Conservation (phyloP, 2,888 invertebrate genomes). For the Stegophylla sp. region DNA sequence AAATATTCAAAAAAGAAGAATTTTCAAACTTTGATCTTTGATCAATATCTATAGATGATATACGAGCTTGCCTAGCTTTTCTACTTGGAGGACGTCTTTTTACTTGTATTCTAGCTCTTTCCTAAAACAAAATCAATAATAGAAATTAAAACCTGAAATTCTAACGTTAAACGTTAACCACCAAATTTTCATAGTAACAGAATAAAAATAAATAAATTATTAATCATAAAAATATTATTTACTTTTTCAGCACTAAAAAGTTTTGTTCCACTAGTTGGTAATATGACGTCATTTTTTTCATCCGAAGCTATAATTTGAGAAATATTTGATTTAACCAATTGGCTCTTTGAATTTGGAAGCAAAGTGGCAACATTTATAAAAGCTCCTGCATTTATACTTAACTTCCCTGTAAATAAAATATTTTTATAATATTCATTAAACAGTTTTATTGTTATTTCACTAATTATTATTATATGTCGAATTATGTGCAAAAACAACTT, state of each 20-base stretch:
- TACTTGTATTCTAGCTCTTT: conserved; percentile 49
- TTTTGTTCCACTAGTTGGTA: conserved; percentile 31
- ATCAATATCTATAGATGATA: conserved; percentile 32
- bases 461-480: too few species aligned
- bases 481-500: too few species aligned
- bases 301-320: conserved; percentile 22
- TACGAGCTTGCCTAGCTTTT: conserved; percentile 43
- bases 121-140: conserved; percentile 16
- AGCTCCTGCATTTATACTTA: conserved; percentile 40
- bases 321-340: conserved; percentile 18
- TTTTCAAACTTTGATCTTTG: conserved; percentile 9
- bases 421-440: not conserved
- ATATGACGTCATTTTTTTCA: conserved; percentile 22
- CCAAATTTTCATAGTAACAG: too few species aligned
- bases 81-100: conserved; percentile 54
- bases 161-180: too few species aligned
- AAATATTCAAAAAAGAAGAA: conserved; percentile 23
- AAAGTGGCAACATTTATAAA: conserved; percentile 46
- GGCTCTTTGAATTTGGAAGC: conserved; percentile 23
- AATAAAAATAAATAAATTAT: not conserved
- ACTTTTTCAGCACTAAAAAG: conserved; percentile 53
- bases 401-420: conserved; percentile 34
- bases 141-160: too few species aligned
- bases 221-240: conserved; percentile 3
- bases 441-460: too few species aligned